Conservation (phyloP, 1,140 invertebrate genomes). For the Berghia stephanieae region DNA sequence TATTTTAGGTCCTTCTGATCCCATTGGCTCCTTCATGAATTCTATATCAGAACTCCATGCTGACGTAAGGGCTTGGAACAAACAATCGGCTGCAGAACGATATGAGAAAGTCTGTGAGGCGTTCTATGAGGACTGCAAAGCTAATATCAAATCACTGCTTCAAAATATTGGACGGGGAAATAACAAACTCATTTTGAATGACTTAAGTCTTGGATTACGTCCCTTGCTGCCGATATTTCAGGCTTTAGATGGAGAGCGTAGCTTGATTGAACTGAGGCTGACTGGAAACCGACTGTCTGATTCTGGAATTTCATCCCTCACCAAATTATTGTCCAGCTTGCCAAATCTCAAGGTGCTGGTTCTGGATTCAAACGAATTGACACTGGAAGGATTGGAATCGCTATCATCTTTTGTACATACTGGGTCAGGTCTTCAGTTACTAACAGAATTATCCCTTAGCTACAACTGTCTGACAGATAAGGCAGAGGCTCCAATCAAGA, state of each 20-base stretch:
- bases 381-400: slow-evolving; percentile 11
- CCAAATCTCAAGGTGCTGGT: slow-evolving; percentile 7
- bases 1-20: slow-evolving; percentile 15
- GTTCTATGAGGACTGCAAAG: neutral
- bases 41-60: slow-evolving; percentile 11
- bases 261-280: slow-evolving; percentile 16
- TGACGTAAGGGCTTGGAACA: slow-evolving; percentile 20
- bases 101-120: slow-evolving; percentile 16
- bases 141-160: neutral
- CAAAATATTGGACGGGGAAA: slow-evolving; percentile 4
- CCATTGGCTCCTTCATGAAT: neutral
- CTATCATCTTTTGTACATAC: neutral
- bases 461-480: slow-evolving; percentile 29
- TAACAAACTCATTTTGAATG: neutral
- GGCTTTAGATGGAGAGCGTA: slow-evolving; percentile 24
- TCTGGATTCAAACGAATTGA: slow-evolving; percentile 8
- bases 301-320: slow-evolving; percentile 1
- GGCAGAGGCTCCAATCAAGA: neutral
- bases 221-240: slow-evolving; percentile 18
- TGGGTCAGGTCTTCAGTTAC: neutral
- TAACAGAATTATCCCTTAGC: neutral
- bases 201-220: neutral
- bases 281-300: slow-evolving; percentile 26
- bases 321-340: neutral
- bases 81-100: slow-evolving; percentile 14